These are phyloP conservation scores for Agraylea sexmaculata DNA, from an alignment of 1,140 invertebrate species.

Conservation along the genomic window DNA sequence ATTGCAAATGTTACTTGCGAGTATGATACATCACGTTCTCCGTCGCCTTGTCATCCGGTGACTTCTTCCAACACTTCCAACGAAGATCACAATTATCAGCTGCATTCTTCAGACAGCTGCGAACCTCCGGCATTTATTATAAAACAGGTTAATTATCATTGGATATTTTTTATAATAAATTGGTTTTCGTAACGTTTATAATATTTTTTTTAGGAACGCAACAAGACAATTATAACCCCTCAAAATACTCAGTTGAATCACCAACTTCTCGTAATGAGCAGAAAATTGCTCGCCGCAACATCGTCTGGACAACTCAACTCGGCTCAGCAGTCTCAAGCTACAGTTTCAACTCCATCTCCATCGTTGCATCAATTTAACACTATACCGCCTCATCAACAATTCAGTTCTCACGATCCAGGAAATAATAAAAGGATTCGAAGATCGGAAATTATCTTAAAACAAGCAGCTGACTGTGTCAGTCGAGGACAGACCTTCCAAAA, in stretches of 20 bases:
- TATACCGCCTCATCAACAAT: background rate
- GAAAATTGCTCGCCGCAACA: slow-evolving; percentile 18
- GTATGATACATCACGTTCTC: slow-evolving; percentile 31
- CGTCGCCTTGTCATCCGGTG: slow-evolving; percentile 11
- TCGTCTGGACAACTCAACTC: slow-evolving; percentile 5
- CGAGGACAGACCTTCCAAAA: slow-evolving; percentile 71
- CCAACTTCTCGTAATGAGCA: slow-evolving; percentile 19
- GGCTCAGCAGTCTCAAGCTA: too few relatives aligned
- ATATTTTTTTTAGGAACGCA: slow-evolving; percentile 12
- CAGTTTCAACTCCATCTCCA: too few relatives aligned
- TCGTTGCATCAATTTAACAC: background rate
- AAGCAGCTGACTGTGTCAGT: slow-evolving; percentile 67
- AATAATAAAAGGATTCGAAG: slow-evolving; percentile 43
- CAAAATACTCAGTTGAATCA: slow-evolving; percentile 19
- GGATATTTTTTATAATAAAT: background rate
- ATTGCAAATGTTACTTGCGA: slow-evolving; percentile 51
- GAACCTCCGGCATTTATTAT: slow-evolving; percentile 39
- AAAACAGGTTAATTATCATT: slow-evolving; percentile 19
- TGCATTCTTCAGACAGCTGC: slow-evolving; percentile 23
- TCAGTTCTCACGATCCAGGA: slow-evolving; percentile 6
- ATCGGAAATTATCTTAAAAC: slow-evolving; percentile 59
- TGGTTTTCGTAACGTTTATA: background rate
- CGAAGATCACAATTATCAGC: slow-evolving; percentile 36
- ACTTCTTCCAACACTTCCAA: slow-evolving; percentile 12
- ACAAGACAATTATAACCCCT: slow-evolving; percentile 11